Evolutionary conservation across 2,113 vertebrate species (phyloP).

Genomic region (Chamaetylas fuelleborni): DNA sequence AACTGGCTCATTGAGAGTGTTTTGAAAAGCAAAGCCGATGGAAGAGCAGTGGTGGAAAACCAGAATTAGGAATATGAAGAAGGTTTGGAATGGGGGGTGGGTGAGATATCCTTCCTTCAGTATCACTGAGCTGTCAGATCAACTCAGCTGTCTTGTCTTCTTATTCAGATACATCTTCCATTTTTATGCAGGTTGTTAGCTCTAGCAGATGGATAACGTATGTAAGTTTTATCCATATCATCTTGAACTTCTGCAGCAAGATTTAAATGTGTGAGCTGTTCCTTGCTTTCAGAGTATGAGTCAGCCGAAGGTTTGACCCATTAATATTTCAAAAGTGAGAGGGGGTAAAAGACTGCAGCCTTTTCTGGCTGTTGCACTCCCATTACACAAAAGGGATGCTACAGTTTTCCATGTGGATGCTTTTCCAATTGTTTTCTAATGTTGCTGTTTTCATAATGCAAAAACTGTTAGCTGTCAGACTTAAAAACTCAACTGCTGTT

Average conservation of each 20-base stretch:
- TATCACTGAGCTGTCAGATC: not conserved
- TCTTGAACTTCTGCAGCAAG: constrained; percentile 12
- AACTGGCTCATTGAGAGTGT: not conserved
- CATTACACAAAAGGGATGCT: not conserved
- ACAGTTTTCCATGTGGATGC: not conserved
- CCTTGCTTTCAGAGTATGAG: constrained; percentile 14
- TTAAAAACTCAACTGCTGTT: not conserved
- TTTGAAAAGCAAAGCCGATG: not conserved
- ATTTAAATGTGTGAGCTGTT: constrained; percentile 26
- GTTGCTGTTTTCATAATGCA: not conserved
- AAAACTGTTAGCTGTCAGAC: not conserved
- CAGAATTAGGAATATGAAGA: not conserved
- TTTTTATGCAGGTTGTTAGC: not conserved
- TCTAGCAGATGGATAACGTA: constrained; percentile 15
- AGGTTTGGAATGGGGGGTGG: not conserved
- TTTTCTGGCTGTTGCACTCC: not conserved
- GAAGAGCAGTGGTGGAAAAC: not conserved
- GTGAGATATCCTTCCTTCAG: not conserved
- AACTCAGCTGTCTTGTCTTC: constrained; percentile 5
- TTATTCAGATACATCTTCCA: constrained; percentile 14
- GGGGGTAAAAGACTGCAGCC: not conserved
- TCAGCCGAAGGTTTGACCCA: constrained; percentile 25
- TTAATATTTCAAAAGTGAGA: constrained; percentile 20
- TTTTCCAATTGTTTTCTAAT: not conserved
- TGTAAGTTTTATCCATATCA: not conserved